Percentiles rank a stretch among this genome's conserved stretches.
These are phyloP conservation scores for Conistra vaccinii DNA, from an alignment of 2,888 invertebrate species.

Conservation along the genomic window DNA sequence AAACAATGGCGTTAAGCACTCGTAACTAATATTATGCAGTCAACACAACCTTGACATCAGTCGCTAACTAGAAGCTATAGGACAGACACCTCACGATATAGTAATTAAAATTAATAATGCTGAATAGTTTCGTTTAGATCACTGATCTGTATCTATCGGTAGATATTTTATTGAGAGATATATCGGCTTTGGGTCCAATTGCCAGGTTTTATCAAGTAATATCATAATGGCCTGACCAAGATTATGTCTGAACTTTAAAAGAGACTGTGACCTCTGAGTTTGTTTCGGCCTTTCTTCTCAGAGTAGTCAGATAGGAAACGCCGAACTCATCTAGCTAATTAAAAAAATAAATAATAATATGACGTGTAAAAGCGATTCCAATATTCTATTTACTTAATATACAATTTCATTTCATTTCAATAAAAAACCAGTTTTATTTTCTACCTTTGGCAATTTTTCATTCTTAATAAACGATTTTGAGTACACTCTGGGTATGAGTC, in stretches of 20 bases:
- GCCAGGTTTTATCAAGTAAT: background rate
- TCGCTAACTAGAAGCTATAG: constrained; percentile 27
- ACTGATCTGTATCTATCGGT: background rate
- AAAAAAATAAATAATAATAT: too few species aligned
- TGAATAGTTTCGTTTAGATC: constrained; percentile 16
- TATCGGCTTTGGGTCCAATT: background rate
- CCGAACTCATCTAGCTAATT: too few species aligned
- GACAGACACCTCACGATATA: constrained; percentile 35
- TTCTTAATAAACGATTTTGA: background rate
- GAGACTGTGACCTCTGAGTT: too few species aligned
- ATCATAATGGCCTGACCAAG: too few species aligned
- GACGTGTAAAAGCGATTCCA: too few species aligned
- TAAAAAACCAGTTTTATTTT: background rate
- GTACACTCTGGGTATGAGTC: background rate
- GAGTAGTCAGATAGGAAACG: too few species aligned
- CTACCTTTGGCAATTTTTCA: background rate
- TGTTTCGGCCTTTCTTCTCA: too few species aligned
- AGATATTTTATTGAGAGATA: background rate
- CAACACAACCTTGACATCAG: constrained; percentile 40
- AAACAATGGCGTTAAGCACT: constrained; percentile 22
- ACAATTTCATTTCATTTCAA: too few species aligned
- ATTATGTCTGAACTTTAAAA: too few species aligned
- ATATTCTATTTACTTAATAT: too few species aligned
- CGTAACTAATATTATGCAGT: constrained; percentile 10
- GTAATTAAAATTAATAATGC: constrained; percentile 48